A percentile compares a stretch with the other conserved stretches of the same genome.
Conservation (phyloP, 2,797 vertebrate genomes). For the Garrulus glandarius region DNA sequence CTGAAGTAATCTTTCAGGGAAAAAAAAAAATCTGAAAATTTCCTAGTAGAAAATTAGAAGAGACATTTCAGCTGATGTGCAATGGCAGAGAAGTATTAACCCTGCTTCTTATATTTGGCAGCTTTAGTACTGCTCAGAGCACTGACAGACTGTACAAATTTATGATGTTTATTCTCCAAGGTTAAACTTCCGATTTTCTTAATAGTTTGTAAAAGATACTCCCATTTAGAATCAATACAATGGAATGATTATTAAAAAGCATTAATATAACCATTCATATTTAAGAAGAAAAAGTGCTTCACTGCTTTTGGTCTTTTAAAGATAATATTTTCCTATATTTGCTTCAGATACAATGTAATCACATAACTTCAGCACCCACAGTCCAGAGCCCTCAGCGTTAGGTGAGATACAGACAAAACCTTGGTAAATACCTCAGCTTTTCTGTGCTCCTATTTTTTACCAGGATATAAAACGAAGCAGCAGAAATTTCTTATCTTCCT, state of each 20-base stretch:
- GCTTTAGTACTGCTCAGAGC: not conserved
- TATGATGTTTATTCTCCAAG: not conserved
- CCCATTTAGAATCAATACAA: not conserved
- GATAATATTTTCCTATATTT: not conserved
- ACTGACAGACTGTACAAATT: not conserved
- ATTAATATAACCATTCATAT: not conserved
- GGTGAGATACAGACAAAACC: not conserved
- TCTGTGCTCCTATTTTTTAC: not conserved
- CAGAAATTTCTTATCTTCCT: slow-evolving; percentile 45
- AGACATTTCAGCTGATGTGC: not conserved
- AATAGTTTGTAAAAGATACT: not conserved
- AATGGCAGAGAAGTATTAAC: not conserved
- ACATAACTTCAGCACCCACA: not conserved
- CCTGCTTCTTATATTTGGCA: not conserved
- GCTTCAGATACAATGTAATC: not conserved
- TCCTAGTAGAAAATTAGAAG: not conserved
- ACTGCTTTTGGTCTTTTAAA: not conserved
- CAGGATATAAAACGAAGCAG: not conserved
- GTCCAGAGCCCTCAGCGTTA: not conserved
- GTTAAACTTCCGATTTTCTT: not conserved
- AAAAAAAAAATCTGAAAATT: not conserved
- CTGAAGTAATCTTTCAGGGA: not conserved
- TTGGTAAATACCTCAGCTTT: slow-evolving; percentile 2
- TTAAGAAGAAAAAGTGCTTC: not conserved
- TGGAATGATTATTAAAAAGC: not conserved